Conservation (phyloP, 2,113 vertebrate genomes). For the Spea multiplicata region DNA sequence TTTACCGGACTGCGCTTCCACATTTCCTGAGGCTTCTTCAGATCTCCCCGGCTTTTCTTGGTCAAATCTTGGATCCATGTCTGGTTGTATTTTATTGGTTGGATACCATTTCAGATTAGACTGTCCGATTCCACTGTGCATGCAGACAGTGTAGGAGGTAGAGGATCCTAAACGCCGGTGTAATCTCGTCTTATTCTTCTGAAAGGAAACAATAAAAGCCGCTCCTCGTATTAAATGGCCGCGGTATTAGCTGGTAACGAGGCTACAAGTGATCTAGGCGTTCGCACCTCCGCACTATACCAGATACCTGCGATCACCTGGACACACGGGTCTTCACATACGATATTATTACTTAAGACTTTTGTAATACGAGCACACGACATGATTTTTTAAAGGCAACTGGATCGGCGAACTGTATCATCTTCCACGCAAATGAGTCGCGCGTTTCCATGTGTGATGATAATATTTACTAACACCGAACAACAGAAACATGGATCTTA, state of each 20-base stretch:
- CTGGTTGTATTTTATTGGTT: slow-evolving; percentile 31
- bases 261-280: too few relatives aligned
- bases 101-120: slow-evolving; percentile 12
- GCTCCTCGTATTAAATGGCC: too few relatives aligned
- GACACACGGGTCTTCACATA: slow-evolving; percentile 3
- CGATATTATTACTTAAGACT: slow-evolving; percentile 6
- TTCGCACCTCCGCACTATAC: too few relatives aligned
- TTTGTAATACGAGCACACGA: slow-evolving; percentile 24
- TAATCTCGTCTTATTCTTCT: too few relatives aligned
- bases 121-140: slow-evolving; percentile 9
- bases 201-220: too few relatives aligned
- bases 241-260: neutral
- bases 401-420: neutral
- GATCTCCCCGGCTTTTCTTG: slow-evolving; percentile 16
- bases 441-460: slow-evolving; percentile 1
- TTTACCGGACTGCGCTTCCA: slow-evolving; percentile 11
- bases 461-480: neutral
- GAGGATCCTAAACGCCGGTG: neutral
- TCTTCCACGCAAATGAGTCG: slow-evolving; percentile 11
- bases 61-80: slow-evolving; percentile 17
- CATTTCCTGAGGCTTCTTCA: neutral
- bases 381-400: slow-evolving; percentile 16
- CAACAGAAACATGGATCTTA: neutral
- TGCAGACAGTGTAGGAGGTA: neutral
- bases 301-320: neutral